These are phyloP conservation scores for Asarcornis scutulata DNA, from an alignment of 2,113 vertebrate species.

Conservation along the genomic window DNA sequence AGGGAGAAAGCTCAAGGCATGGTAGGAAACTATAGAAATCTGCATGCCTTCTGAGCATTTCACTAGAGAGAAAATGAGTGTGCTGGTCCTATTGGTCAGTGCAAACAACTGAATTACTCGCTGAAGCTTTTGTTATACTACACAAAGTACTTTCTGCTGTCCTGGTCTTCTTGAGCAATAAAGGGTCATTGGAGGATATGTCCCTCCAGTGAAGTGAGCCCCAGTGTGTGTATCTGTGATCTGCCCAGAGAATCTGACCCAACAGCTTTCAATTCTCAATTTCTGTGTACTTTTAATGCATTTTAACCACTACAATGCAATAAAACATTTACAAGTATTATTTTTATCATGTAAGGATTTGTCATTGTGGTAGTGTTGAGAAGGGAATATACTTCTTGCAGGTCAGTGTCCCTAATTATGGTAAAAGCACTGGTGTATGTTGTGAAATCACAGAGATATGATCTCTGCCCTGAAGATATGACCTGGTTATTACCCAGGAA, in stretches of 20 bases:
- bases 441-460: not conserved
- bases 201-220: not conserved
- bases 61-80: not conserved
- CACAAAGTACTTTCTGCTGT: not conserved
- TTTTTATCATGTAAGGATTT: not conserved
- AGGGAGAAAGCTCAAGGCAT: not conserved
- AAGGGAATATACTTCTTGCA: not conserved
- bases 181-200: not conserved
- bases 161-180: not conserved
- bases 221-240: not conserved
- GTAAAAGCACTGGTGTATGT: not conserved
- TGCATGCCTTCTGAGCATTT: not conserved
- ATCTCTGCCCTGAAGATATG: constrained; percentile 13
- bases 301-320: not conserved
- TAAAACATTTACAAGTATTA: not conserved
- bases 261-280: not conserved
- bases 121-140: not conserved
- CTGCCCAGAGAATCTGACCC: not conserved
- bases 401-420: not conserved
- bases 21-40: not conserved
- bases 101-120: not conserved
- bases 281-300: not conserved
- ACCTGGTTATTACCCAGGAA: not conserved
- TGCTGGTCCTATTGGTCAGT: not conserved
- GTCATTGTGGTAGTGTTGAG: not conserved